Evolutionary conservation across 1,140 invertebrate genomes (phyloP), one percentile per base, ranked within the genome.

Genomic region (Drosophila lowei): DNA sequence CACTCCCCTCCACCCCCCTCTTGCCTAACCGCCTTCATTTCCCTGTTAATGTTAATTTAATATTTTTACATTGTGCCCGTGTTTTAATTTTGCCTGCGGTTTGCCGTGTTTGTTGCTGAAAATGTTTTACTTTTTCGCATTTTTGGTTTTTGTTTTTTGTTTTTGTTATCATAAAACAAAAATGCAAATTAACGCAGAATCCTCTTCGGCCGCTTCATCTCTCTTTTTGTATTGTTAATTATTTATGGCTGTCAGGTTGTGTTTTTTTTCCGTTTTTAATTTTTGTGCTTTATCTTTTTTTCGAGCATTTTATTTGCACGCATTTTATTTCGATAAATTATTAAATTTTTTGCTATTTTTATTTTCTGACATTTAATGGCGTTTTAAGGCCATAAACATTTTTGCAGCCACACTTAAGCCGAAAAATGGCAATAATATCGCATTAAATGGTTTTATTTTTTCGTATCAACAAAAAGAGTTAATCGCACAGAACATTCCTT

Each of bases 41-140:
- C 50, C 68, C 67, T 79, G 66, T 88, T 88, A 79, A 88, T 83
- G 85, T 88, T 89, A 89, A 88, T 89, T 85, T 89, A 89, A 89
- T 89, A 89, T 79, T 89, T 88, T 89, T 76, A 89, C 83, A 88
- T 79, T 88, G 79, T 88, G 63, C 56, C 57, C 66, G 85, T 89
- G 67, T 89, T 89, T 86, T 89, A 64, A 72, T 84, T 89, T 80
- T 70, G 79, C 64, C 72, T 68, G 79, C 67, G 79, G 78, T 76
- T 80, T 78, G 60, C 72, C 63, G 55, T 59, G 56, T 76, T 75
- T 84, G 71, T 77, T 63, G 55, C 46, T 44, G 44, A 61, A 61
- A 61, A 53, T 53, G 48, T 68, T 68, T 6, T 56, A 48, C 50
- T 72, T 61, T 77, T 63, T 64, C 47, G 23, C n/a, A 41, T 68